Percentiles rank a stretch among this genome's conserved stretches.
These are phyloP conservation scores for Orbicella faveolata DNA, from an alignment of 64 coral and sea anemone genomes.

Conservation along the genomic window DNA sequence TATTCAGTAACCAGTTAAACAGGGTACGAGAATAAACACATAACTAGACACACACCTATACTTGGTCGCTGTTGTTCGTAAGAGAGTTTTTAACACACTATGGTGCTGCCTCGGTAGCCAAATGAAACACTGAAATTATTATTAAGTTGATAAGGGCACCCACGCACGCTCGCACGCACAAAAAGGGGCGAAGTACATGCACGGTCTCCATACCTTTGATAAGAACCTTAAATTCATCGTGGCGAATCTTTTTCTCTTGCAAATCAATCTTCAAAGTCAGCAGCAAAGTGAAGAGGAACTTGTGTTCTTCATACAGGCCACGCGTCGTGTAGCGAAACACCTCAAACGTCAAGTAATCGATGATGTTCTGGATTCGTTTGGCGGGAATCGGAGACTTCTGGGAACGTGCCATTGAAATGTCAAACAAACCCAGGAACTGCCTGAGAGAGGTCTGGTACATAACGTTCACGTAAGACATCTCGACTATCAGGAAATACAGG, in stretches of 20 bases:
- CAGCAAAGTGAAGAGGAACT: constrained; percentile 89
- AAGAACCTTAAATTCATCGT: constrained; percentile 89
- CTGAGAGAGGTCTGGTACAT: constrained; percentile 99
- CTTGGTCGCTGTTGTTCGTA: too few relatives aligned
- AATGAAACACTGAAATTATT: too few relatives aligned
- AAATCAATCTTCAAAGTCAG: constrained; percentile 93
- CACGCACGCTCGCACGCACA: neutral
- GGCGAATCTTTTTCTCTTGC: constrained; percentile 84
- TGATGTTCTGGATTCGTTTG: constrained; percentile 95
- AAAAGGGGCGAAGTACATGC: neutral
- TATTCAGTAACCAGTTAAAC: neutral
- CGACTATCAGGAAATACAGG: constrained; percentile 96
- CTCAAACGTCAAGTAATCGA: constrained; percentile 96
- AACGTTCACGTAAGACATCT: constrained; percentile 96
- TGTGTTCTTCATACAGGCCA: constrained; percentile 95
- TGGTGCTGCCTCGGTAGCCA: too few relatives aligned
- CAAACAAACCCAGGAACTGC: constrained; percentile 97
- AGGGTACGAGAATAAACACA: neutral
- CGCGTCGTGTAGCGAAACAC: constrained; percentile 98
- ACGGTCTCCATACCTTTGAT: constrained; percentile 79
- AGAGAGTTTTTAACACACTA: too few relatives aligned
- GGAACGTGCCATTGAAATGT: constrained; percentile 95
- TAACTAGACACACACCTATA: too few relatives aligned
- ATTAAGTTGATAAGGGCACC: too few relatives aligned
- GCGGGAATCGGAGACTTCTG: constrained; percentile 96